Evolutionary conservation across 64 coral and sea anemone species (phyloP), one percentile per base, ranked within the genome.

Genomic region (Stylophora pistillata): DNA sequence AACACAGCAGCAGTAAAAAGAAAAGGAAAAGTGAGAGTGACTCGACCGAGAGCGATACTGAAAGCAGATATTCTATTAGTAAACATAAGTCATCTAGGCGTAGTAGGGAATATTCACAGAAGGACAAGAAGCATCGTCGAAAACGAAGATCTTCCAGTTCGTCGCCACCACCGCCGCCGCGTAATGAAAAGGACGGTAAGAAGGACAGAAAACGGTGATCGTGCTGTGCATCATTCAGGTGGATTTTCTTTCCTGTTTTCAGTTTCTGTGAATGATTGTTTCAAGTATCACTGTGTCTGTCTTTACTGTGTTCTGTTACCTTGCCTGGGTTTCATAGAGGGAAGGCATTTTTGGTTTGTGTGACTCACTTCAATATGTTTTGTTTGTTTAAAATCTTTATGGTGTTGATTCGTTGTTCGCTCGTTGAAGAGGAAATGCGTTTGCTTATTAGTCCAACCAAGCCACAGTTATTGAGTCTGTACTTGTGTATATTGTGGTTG

Each of bases 201-300:
- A 68, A n/a, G 80, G 80, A 84, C 60, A 84, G 80, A 84, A 84
- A 84, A 84, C 80, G 80, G 33, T 84, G 80, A 84, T 64, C 31
- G 69, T 69, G 21, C 80, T 9, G 80, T 27, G 61, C 61, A 70
- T 37, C 20, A 27, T 30, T 34, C 41, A 84, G 80, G 80, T 84
- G 80, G 80, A 84, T 68, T 84, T 66, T 53, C 52, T 68, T 84
- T 84, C 54, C 5, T 84, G 30, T 20, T 82, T 64, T 10, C 4
- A 18, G 20, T 12, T 68, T 21, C 23, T 68, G 64, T 68, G 64
- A 68, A 11, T 68, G 21, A 25, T n/a, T 27, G 13, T 60, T 60
- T 60, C 17, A 15, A 60, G 58, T 60, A 60, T 27, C 23, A 12
- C 21, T 26, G 12, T 2, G 20, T 68, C 21, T 28, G 64, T n/a